Percentiles rank a stretch among this genome's conserved stretches.
phyloP scores from a whole-genome alignment of 2,113 vertebrate species.

The Marcusenius ussheri region DNA sequence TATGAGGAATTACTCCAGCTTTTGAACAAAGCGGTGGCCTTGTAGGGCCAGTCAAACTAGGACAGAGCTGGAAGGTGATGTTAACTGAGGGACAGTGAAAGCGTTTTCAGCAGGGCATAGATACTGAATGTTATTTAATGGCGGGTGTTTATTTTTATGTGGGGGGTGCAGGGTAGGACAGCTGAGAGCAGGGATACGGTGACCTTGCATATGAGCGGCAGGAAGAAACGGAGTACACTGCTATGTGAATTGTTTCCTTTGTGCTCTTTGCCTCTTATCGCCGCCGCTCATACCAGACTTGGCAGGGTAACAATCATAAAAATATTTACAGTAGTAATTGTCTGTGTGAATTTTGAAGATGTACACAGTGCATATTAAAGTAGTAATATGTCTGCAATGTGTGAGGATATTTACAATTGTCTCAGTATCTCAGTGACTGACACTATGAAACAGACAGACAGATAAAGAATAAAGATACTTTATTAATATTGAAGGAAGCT shows the following conservation, averaged over 20 bases:
- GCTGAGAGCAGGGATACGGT: constrained; percentile 38
- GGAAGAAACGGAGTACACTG: neutral
- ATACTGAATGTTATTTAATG: constrained; percentile 27
- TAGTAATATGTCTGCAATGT: neutral
- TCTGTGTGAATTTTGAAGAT: neutral
- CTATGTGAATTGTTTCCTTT: constrained; percentile 20
- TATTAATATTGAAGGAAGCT: neutral
- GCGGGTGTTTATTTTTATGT: constrained; percentile 40
- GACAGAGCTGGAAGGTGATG: neutral
- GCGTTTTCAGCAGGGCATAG: neutral
- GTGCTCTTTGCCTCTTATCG: constrained; percentile 41
- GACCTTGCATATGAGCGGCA: neutral
- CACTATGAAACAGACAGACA: neutral
- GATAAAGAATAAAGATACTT: neutral
- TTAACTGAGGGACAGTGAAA: neutral
- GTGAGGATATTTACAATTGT: neutral
- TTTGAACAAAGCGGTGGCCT: neutral
- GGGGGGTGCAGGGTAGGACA: constrained; percentile 19
- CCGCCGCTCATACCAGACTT: constrained; percentile 14
- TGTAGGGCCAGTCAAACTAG: neutral
- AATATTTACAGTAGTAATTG: constrained; percentile 38
- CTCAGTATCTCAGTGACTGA: neutral
- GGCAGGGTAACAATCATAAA: constrained; percentile 21
- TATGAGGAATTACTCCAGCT: neutral
- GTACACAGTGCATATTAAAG: constrained; percentile 31